Evolutionary conservation across 2,888 invertebrate genomes (phyloP), one percentile per base, ranked within the genome.

Genomic region (Cryptosula pallasiana): DNA sequence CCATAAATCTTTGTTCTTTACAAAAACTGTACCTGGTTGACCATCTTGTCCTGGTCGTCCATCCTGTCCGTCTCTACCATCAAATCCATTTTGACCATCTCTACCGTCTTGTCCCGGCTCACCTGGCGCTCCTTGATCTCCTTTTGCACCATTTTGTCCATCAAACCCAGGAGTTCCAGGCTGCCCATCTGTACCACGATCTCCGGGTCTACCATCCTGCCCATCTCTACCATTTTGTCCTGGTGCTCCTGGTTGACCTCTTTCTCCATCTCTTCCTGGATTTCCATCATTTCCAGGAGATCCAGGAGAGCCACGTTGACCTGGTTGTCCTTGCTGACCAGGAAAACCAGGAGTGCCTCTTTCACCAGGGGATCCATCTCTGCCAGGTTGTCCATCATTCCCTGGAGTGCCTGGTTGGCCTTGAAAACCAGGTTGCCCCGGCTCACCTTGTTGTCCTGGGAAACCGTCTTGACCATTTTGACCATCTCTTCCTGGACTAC

Each of bases 341-440:
- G 54, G 63, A 23, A 45, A 27, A 20, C 75, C 75, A 35, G 73
- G 73, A 29, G 72, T 32, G 25, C 75, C 75, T 58, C n/a, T 27
- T 71, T 16, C 13, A 58, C 70, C 70, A 25, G 70, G 45, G 23
- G 70, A 54, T 3, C 70, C 70, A 70, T 36, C 55, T 54, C 45
- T 9, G 9, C 70, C 70, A 27, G 72, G 29, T 9, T 63, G 13
- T 25, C 63, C 63, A 34, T 63, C 63, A 29, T 32, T 63, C 9
- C 63, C 63, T 13, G 63, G 75, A n/a, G 70, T 35, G 16, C 75
- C 75, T 29, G 72, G 73, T 27, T 71, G 72, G 32, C 75, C 75
- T 27, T 55, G 55, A 16, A 35, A 32, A 13, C 75, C 75, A 0
- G 70, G 45, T 25, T 70, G 71, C 25, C 75, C 75, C 23, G 35